Conservation (phyloP, 2,888 invertebrate species). For the Agrilus mali region DNA sequence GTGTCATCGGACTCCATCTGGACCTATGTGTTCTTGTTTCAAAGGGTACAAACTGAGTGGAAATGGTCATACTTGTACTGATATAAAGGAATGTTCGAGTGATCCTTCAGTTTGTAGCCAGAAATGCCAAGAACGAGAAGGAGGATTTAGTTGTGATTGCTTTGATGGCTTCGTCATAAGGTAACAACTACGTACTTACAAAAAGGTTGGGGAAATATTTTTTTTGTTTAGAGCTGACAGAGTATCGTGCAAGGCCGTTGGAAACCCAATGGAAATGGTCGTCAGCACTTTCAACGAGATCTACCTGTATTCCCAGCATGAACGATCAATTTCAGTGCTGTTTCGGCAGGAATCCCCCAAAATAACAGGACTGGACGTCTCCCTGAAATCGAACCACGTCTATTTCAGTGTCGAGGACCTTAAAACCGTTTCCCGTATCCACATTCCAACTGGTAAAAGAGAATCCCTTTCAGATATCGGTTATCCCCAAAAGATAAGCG, state of each 20-base stretch:
- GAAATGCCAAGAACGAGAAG: constrained; percentile 42
- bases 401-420: constrained; percentile 39
- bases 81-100: constrained; percentile 58
- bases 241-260: constrained; percentile 53
- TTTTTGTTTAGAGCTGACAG: constrained; percentile 39
- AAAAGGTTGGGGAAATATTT: too few relatives aligned
- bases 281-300: constrained; percentile 45
- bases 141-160: constrained; percentile 48
- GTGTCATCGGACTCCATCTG: constrained; percentile 52
- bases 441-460: constrained; percentile 28
- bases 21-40: constrained; percentile 52
- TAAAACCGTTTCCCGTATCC: constrained; percentile 31
- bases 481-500: constrained; percentile 42
- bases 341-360: constrained; percentile 34
- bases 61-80: constrained; percentile 46
- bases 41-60: constrained; percentile 42
- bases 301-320: constrained; percentile 34
- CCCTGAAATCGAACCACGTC: constrained; percentile 30
- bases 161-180: constrained; percentile 44
- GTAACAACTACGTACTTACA: too few relatives aligned
- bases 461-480: constrained; percentile 34
- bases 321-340: constrained; percentile 27
- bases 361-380: constrained; percentile 43
- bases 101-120: constrained; percentile 51
- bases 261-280: constrained; percentile 40